Evolutionary conservation across 2,797 vertebrate species (phyloP).

Genomic region (Chelmon rostratus): DNA sequence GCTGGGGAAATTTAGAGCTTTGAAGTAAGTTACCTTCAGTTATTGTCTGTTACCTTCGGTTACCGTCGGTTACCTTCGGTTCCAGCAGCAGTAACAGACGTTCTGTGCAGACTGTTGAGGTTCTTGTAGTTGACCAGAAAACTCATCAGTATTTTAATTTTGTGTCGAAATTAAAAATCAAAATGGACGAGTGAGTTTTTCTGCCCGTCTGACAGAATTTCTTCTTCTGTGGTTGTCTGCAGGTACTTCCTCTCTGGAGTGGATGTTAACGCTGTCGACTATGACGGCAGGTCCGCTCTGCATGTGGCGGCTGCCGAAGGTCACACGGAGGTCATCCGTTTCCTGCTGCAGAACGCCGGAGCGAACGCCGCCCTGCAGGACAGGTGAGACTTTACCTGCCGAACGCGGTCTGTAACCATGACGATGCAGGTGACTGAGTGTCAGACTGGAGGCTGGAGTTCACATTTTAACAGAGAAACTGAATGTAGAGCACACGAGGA

Average conservation of each 20-base stretch:
- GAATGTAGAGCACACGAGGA: too few species aligned
- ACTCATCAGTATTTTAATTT: neutral
- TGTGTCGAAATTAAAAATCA: too few species aligned
- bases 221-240: conserved; percentile 38
- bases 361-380: conserved; percentile 69
- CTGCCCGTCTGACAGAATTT: neutral
- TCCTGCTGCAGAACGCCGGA: conserved; percentile 80
- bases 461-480: too few species aligned
- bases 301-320: conserved; percentile 83
- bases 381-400: conserved; percentile 62
- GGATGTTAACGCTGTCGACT: conserved; percentile 81
- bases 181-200: too few species aligned
- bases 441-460: neutral
- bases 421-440: rapidly evolving
- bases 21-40: too few species aligned
- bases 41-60: too few species aligned
- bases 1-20: too few species aligned
- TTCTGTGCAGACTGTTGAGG: too few species aligned
- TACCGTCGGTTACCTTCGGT: too few species aligned
- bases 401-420: neutral
- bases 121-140: neutral
- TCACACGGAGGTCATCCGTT: conserved; percentile 75
- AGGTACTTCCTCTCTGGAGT: conserved; percentile 83
- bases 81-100: too few species aligned
- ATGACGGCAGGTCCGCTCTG: conserved; percentile 81